These are phyloP conservation scores for Adineta ricciae DNA, from an alignment of 2,888 invertebrate species.

Conservation along the genomic window DNA sequence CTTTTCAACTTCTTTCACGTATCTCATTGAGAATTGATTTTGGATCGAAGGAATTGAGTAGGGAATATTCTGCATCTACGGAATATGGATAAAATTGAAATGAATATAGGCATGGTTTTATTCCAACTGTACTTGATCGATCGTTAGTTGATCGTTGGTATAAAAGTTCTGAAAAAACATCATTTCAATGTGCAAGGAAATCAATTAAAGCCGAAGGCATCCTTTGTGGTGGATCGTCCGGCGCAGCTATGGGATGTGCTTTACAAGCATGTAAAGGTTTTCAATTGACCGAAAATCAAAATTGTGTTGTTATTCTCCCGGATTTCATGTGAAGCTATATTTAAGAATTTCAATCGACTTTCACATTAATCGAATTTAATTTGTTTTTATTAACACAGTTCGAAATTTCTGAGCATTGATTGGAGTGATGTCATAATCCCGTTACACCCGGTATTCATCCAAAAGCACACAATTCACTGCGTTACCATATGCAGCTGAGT, in stretches of 20 bases:
- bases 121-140: constrained; percentile 70
- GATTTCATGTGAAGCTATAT: constrained; percentile 94
- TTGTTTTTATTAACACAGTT: constrained; percentile 48
- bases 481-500: constrained; percentile 38
- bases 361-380: not conserved
- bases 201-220: constrained; percentile 84
- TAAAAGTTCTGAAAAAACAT: constrained; percentile 68
- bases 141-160: constrained; percentile 69
- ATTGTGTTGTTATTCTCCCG: constrained; percentile 80
- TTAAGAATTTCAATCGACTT: constrained; percentile 44
- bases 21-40: not conserved
- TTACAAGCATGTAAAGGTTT: constrained; percentile 56
- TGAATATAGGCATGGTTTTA: constrained; percentile 66
- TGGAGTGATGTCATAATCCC: constrained; percentile 92
- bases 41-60: not conserved
- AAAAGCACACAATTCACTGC: not conserved
- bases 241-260: constrained; percentile 68
- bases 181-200: constrained; percentile 71
- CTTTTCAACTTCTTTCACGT: not conserved
- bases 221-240: constrained; percentile 86
- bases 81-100: too few relatives aligned
- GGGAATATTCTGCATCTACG: too few relatives aligned
- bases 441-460: constrained; percentile 54
- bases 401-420: constrained; percentile 81
- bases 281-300: constrained; percentile 66